Evolutionary conservation across 64 coral and sea anemone species (phyloP).

Genomic region (Porites lutea): DNA sequence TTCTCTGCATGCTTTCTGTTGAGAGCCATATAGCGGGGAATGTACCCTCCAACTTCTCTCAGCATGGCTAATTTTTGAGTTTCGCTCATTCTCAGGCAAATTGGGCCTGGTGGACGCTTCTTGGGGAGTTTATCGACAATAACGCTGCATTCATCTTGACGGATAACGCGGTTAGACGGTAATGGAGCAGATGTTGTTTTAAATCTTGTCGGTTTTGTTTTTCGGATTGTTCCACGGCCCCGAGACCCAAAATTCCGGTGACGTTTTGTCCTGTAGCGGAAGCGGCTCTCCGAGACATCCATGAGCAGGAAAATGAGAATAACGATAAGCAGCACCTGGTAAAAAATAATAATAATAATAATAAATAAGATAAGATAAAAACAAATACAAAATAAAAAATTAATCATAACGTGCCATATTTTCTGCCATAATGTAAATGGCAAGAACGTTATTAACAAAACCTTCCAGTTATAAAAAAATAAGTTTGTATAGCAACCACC

Average conservation of each 20-base stretch:
- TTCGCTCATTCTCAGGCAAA: constrained; percentile 36
- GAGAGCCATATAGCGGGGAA: constrained; percentile 50
- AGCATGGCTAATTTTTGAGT: constrained; percentile 4
- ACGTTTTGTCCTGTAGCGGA: not conserved
- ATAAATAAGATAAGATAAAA: no score
- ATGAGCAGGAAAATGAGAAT: not conserved
- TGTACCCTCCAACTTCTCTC: constrained; percentile 30
- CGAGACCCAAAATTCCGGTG: not conserved
- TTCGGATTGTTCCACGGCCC: not conserved
- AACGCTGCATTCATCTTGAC: not conserved
- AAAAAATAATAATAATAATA: not conserved
- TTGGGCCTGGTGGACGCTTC: not conserved
- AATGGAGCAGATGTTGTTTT: not conserved
- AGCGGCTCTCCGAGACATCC: not conserved
- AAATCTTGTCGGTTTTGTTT: not conserved
- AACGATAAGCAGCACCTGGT: not conserved
- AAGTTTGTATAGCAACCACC: no score
- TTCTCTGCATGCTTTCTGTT: constrained; percentile 15
- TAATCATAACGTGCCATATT: no score
- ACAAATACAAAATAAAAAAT: no score
- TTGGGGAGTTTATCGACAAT: not conserved
- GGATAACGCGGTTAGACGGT: not conserved
- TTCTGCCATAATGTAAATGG: no score
- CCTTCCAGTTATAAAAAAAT: no score
- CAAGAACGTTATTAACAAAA: no score